Evolutionary conservation across 2,888 invertebrate species (phyloP).

Genomic region (Archips xylosteana): DNA sequence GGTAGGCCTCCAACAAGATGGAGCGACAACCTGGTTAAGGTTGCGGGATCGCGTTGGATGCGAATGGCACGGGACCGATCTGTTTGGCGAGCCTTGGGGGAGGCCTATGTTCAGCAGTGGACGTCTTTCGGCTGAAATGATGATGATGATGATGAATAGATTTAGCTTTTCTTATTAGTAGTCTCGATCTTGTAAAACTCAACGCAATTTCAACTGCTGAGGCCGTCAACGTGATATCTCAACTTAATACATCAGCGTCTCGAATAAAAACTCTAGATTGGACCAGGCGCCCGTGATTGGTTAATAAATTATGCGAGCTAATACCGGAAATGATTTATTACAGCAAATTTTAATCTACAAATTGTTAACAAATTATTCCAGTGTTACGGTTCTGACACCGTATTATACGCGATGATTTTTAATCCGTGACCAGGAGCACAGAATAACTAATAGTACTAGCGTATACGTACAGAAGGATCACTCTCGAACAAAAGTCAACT

Average conservation of each 20-base stretch:
- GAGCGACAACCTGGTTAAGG: too few species aligned
- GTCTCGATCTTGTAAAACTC: background rate
- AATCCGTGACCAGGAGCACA: too few species aligned
- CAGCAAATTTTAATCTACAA: constrained; percentile 28
- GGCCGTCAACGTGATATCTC: constrained; percentile 12
- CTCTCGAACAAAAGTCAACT: too few species aligned
- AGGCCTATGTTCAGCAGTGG: too few species aligned
- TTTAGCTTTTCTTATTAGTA: background rate
- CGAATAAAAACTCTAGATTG: constrained; percentile 28
- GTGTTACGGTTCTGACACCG: background rate
- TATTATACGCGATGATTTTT: too few species aligned
- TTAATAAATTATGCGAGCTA: constrained; percentile 29
- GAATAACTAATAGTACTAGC: too few species aligned
- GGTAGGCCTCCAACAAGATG: too few species aligned
- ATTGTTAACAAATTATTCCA: constrained; percentile 25
- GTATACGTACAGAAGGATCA: too few species aligned
- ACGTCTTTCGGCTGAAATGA: too few species aligned
- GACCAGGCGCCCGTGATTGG: constrained; percentile 25
- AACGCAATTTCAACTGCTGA: constrained; percentile 12
- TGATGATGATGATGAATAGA: background rate
- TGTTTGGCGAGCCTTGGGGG: too few species aligned
- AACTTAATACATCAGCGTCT: constrained; percentile 18
- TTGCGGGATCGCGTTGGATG: too few species aligned
- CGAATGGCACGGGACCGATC: too few species aligned
- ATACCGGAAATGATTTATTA: constrained; percentile 33